Base-by-base conservation (phyloP, 2,113 vertebrate species). In the Sturnira hondurensis region DNA sequence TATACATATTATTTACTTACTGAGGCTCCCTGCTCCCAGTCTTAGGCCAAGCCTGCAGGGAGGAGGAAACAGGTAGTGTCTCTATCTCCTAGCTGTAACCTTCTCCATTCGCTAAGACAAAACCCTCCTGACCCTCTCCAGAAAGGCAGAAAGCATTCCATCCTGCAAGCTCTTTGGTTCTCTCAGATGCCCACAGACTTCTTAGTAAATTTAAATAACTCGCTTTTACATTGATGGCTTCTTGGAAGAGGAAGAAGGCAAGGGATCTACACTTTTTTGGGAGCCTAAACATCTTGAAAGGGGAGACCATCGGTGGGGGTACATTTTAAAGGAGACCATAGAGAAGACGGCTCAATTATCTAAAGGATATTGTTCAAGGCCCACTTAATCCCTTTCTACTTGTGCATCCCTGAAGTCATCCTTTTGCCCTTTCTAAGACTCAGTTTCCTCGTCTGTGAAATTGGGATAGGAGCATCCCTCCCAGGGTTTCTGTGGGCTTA, bases 1-100 rank as follows among this genome's bases (percentile, higher is more conserved):
- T 47, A 76, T 24, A 31, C 43, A 68, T 45, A 3, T 12, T 70
- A 61, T 93, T 70, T 92, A 92, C 97, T 97, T 95, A 97, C 95
- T 28, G 41, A 43, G 0, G 1, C n/a, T 96, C 24, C 71, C 54
- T 33, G 91, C 16, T 24, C 78, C 67, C 56, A 50, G 73, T 82
- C 61, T 61, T 73, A 86, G 78, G 38, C 67, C 36, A 65, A 82
- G 65, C 82, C 96, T 97, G 86, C 10, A 17, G 33, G 11, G 28
- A 94, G 61, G 50, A 81, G 81, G 24, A 67, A 84, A 76, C 4
- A 41, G 52, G 63, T 91, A 91, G 10, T 77, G 14, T 31, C 26
- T 6, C 56, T 2, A 0, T 7, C 38, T 43, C 4, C 24, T n/a
- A 47, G 45, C 15, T n/a, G 10, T 41, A 26, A 26, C 22, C 19